Conservation (phyloP, 2,797 vertebrate species). For the Chiloscyllium punctatum region DNA sequence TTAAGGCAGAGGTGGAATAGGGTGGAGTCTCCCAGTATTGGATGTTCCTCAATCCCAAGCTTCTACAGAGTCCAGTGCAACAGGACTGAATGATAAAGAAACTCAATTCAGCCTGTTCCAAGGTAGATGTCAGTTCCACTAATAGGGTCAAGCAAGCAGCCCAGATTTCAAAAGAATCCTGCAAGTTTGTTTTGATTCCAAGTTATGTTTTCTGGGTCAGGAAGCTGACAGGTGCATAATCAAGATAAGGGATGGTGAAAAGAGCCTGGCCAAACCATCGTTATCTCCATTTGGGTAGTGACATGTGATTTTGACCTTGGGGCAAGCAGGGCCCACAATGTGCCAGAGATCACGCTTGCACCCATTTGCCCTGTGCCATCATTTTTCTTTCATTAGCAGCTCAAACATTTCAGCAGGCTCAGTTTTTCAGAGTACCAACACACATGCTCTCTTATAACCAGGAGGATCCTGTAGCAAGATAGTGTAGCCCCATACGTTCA, state of each 20-base stretch:
- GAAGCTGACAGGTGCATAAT: neutral
- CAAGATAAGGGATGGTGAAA: neutral
- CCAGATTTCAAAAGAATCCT: neutral
- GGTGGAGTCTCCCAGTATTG: neutral
- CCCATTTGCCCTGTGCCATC: neutral
- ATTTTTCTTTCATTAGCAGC: neutral
- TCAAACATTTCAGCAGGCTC: neutral
- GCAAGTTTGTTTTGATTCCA: neutral
- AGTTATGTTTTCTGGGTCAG: neutral
- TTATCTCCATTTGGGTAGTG: neutral
- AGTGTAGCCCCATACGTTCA: neutral
- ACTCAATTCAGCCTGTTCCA: neutral
- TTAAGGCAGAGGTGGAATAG: neutral
- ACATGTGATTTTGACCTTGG: neutral
- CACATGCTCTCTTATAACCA: neutral
- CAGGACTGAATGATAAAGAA: neutral
- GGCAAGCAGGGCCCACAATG: neutral
- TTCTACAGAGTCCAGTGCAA: neutral
- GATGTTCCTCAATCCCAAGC: neutral
- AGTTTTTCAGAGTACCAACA: neutral
- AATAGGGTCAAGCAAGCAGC: neutral
- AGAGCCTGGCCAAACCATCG: neutral
- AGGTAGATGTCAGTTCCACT: neutral
- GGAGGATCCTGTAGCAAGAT: neutral
- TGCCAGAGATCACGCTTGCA: neutral